Percentiles rank a stretch among this genome's conserved stretches.
Conservation (phyloP, 2,888 invertebrate genomes). For the Miltochrista miniata region DNA sequence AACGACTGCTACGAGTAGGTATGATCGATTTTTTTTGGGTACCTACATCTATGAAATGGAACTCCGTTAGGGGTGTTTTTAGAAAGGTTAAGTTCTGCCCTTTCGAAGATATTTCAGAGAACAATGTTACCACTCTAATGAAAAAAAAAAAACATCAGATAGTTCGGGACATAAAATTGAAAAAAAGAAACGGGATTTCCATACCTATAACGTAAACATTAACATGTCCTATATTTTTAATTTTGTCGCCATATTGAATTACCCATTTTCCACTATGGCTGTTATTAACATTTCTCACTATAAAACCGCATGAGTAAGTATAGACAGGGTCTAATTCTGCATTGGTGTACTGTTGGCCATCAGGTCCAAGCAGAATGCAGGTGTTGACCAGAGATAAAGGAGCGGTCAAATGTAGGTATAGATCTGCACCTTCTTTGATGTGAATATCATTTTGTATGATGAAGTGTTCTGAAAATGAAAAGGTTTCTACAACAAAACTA, state of each 20-base stretch:
- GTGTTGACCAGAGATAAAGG: slow-evolving; percentile 44
- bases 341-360: slow-evolving; percentile 23
- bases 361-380: slow-evolving; percentile 53
- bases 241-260: slow-evolving; percentile 54
- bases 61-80: too few relatives aligned
- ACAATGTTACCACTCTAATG: too few relatives aligned
- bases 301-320: slow-evolving; percentile 50
- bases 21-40: too few relatives aligned
- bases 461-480: slow-evolving; percentile 15
- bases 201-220: slow-evolving; percentile 57
- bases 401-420: slow-evolving; percentile 52
- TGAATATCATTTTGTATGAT: slow-evolving; percentile 20
- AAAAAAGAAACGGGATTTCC: too few relatives aligned
- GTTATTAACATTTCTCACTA: slow-evolving; percentile 40
- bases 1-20: too few relatives aligned
- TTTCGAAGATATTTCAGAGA: too few relatives aligned
- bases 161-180: too few relatives aligned
- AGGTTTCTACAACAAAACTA: too few relatives aligned
- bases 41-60: too few relatives aligned
- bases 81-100: too few relatives aligned
- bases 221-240: slow-evolving; percentile 49
- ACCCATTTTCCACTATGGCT: slow-evolving; percentile 56
- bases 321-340: slow-evolving; percentile 40
- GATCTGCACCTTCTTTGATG: slow-evolving; percentile 53
- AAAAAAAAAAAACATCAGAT: too few relatives aligned